phyloP scores from a whole-genome alignment of 2,113 vertebrate genomes.

The Tylochromis polylepis region DNA sequence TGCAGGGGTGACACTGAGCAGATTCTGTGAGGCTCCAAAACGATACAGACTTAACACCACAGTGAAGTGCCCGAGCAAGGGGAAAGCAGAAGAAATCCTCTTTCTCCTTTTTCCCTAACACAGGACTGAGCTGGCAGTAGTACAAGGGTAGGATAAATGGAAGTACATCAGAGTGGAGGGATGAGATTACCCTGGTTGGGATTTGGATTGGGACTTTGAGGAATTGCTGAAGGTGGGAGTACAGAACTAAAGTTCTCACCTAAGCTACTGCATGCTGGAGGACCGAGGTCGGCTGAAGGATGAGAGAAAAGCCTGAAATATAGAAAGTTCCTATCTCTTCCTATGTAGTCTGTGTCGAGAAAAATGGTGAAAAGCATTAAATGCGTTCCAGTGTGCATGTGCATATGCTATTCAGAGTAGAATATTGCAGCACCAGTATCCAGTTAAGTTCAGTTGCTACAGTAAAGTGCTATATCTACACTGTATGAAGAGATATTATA shows the following conservation, averaged over 20 bases:
- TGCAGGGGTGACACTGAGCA: slow-evolving; percentile 51
- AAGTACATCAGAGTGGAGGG: slow-evolving; percentile 66
- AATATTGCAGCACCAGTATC: not conserved
- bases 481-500: not conserved
- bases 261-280: slow-evolving; percentile 36
- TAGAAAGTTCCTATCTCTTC: not conserved
- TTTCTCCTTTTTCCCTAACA: slow-evolving; percentile 56
- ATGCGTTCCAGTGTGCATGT: not conserved
- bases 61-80: slow-evolving; percentile 55
- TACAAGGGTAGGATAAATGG: slow-evolving; percentile 66
- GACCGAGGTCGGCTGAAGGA: slow-evolving; percentile 7
- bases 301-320: slow-evolving; percentile 17
- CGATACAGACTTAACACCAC: slow-evolving; percentile 57
- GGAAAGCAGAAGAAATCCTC: slow-evolving; percentile 64
- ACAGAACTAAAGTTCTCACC: slow-evolving; percentile 56
- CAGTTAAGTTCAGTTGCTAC: not conserved
- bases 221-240: slow-evolving; percentile 63
- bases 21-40: slow-evolving; percentile 22
- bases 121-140: slow-evolving; percentile 62
- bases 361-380: not conserved
- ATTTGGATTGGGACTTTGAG: slow-evolving; percentile 65
- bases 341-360: not conserved
- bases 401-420: not conserved
- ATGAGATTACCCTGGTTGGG: slow-evolving; percentile 67
- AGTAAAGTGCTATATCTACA: not conserved